phyloP scores from a whole-genome alignment of 2,797 vertebrate species.

The Esox masquinongy region DNA sequence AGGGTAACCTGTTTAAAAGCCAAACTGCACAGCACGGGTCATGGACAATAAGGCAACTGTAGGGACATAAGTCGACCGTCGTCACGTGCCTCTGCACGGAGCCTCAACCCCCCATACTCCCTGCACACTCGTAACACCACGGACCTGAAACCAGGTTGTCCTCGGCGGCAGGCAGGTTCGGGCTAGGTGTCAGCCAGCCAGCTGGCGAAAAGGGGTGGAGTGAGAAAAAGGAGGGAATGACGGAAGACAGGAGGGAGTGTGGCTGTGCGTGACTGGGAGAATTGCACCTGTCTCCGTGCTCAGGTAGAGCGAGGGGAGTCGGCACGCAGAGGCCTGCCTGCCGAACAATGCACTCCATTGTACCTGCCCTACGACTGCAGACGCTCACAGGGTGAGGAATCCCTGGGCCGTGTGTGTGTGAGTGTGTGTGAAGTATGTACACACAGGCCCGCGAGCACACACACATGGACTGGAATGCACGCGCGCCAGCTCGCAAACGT shows the following conservation, averaged over 20 bases:
- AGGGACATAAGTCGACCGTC: too few species aligned
- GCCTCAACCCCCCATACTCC: too few species aligned
- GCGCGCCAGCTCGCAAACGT: conserved; percentile 23
- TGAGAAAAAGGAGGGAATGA: neutral
- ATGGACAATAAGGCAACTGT: neutral
- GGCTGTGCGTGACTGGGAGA: conserved; percentile 81
- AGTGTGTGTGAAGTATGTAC: conserved; percentile 53
- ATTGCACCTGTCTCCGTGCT: conserved; percentile 89
- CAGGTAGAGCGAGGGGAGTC: conserved; percentile 80
- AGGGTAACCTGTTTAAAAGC: conserved; percentile 21
- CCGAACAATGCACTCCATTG: conserved; percentile 88
- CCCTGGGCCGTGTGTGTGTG: conserved; percentile 65
- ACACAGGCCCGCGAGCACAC: neutral
- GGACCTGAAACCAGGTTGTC: neutral
- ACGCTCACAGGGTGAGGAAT: conserved; percentile 71
- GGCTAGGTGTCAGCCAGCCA: conserved; percentile 42
- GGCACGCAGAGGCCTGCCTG: conserved; percentile 85
- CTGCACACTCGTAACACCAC: too few species aligned
- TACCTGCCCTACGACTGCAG: conserved; percentile 76
- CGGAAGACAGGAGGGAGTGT: conserved; percentile 67
- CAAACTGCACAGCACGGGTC: neutral
- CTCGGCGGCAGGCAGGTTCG: neutral
- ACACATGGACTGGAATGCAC: conserved; percentile 5
- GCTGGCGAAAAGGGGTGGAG: conserved; percentile 51
- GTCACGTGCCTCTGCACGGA: too few species aligned